Base-by-base conservation (phyloP, 2,888 invertebrate genomes). In the Microctonus hyperodae region DNA sequence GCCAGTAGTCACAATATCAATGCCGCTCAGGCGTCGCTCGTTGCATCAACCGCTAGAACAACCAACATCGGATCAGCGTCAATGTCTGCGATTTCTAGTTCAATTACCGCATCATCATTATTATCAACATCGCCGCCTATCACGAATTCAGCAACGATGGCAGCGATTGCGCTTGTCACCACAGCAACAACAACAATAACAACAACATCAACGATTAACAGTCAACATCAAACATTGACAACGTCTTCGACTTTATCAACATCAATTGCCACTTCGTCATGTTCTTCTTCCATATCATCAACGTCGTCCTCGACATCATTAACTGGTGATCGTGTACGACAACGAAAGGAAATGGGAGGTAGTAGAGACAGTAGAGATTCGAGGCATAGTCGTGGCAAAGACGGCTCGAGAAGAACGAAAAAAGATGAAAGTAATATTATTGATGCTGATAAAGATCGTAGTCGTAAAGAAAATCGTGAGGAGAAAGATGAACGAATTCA, bases 341-440 rank as follows among this genome's bases (percentile, higher is more conserved):
- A 75, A 35, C 75, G 77, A 62, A 82, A 81, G 60, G 81, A 80
- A 13, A 56, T 37, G 4, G 56, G 72, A 22, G 71, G 66, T 51
- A 81, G 78, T 13, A 78, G 80, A 60, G 82, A 82, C 64, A 75
- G 81, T 44, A 83, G 83, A 70, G 81, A 84, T 11, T 73, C 75
- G 7, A 83, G 82, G 71, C 79, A 76, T 68, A 83, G 81, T 69
- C 84, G 78, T 70, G 78, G 79, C 67, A 84, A 81, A 70, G 78
- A 84, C 64, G 73, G 75, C 50, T 73, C 78, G 71, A 74, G 78
- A 64, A 79, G 81, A 71, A 74, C 78, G 64, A 77, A 80, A n/a
- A 83, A 82, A 51, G 83, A 79, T 16, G 83, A 81, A 23, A 66
- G 73, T n/a, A 16, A 44, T 44, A 16, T 16, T 44, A 16, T 44